Base-by-base conservation (phyloP, 2,888 invertebrate genomes). In the Tachystola acroxantha region DNA sequence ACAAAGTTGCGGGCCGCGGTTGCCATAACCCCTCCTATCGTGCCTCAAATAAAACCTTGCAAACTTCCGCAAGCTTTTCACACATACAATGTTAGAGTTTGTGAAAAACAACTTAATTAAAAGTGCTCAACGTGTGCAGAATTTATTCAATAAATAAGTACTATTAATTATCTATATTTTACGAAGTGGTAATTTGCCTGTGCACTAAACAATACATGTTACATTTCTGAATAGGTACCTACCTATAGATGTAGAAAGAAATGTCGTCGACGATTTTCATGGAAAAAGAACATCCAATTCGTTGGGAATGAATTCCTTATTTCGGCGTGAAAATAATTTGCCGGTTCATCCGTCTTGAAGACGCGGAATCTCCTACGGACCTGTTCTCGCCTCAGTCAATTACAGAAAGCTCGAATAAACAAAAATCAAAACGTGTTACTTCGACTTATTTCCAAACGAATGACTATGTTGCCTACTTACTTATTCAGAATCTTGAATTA, bases 1-100 rank as follows among this genome's bases (percentile, higher is more conserved):
- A 70, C 65, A 66, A 73, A 71, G 70, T 74, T 71, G 66, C 57
- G 58, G 52, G 50, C 45, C 53, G 59, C 56, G 65, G 65, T 67
- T 57, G 51, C 63, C 58, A 50, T 63, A 60, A 58, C 58, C 59
- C 58, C 47, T 58, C 13, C 20, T 12, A n/a, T 24, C 32, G 9
- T 10, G 45, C 53, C 51, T 12, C 51, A 59, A 66, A 75, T 73
- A 71, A 73, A 74, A 64, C 61, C 64, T 61, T 57, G 57, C 58
- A 47, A 66, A 68, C 57, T 69, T 64, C 51, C 50, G 46, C 57
- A 48, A 63, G 58, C 57, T 67, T 69, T 68, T 75, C 68, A 57
- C 64, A 63, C 50, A n/a, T n/a, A 57, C 63, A 54, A 53, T 61
- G 65, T 64, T 61, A 63, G 62, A 63, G 54, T 32, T 63, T 64